These are phyloP conservation scores for Discoglossus pictus DNA, from an alignment of 2,797 vertebrate genomes.

Conservation along the genomic window DNA sequence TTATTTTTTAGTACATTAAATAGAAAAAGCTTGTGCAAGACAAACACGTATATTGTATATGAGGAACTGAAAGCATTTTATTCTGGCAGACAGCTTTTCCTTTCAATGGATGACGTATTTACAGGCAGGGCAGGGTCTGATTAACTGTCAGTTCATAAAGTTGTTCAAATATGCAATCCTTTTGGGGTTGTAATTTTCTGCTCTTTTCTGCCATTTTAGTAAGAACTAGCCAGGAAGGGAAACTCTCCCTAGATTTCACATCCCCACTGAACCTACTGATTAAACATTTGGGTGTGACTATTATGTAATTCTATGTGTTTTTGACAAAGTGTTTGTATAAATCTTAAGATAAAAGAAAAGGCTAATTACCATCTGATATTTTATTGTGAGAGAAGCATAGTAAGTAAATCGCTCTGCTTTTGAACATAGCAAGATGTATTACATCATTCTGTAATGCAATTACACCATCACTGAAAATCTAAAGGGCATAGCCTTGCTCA, in stretches of 20 bases:
- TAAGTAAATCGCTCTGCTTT: too few relatives aligned
- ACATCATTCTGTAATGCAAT: too few relatives aligned
- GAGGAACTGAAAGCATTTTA: conserved; percentile 4
- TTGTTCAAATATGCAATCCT: conserved; percentile 49
- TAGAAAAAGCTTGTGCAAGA: neutral
- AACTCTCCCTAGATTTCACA: conserved; percentile 22
- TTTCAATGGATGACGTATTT: conserved; percentile 41
- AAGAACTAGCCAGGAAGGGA: conserved; percentile 22
- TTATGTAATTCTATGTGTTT: conserved; percentile 28
- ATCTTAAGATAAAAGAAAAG: conserved; percentile 26
- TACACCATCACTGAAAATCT: too few relatives aligned
- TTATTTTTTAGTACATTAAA: too few relatives aligned
- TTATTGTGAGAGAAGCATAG: neutral
- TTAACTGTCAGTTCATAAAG: conserved; percentile 52
- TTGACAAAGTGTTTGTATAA: conserved; percentile 32
- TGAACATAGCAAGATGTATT: too few relatives aligned
- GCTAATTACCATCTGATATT: conserved; percentile 2
- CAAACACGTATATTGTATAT: neutral
- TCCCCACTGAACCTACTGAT: conserved; percentile 30
- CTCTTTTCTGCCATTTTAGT: conserved; percentile 39
- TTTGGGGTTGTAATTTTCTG: conserved; percentile 46
- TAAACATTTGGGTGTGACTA: conserved; percentile 45
- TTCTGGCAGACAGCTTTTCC: conserved; percentile 21
- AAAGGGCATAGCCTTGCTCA: too few relatives aligned
- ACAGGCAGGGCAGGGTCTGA: conserved; percentile 46